Conservation (phyloP, 2,888 invertebrate genomes). For the Rotaria socialis region DNA sequence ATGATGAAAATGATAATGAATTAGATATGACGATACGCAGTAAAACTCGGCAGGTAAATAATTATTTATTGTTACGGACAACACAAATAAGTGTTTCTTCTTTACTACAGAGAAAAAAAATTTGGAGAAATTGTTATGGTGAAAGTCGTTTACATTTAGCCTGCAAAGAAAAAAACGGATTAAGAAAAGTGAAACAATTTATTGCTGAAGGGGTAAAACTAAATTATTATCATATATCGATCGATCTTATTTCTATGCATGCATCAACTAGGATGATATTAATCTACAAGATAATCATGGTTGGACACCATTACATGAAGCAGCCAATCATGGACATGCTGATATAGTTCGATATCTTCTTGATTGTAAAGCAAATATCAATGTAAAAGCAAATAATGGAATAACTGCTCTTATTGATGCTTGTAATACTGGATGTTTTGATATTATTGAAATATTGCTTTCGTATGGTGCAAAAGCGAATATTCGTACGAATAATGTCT, state of each 20-base stretch:
- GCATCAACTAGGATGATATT: not conserved
- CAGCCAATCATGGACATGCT: not conserved
- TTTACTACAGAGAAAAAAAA: not conserved
- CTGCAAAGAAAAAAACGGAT: not conserved
- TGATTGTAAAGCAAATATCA: slow-evolving; percentile 3
- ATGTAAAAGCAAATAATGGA: not conserved
- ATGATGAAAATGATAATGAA: not conserved
- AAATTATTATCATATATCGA: too few species aligned
- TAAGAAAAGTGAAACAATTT: slow-evolving; percentile 2
- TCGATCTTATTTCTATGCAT: not conserved
- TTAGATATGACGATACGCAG: not conserved
- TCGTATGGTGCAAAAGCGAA: slow-evolving; percentile 14
- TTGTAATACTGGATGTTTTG: not conserved
- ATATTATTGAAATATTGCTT: slow-evolving; percentile 27
- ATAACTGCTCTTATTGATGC: slow-evolving; percentile 6
- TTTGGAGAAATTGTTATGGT: slow-evolving; percentile 14
- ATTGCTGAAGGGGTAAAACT: not conserved
- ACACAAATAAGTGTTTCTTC: too few species aligned
- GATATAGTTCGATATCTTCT: slow-evolving; percentile 24
- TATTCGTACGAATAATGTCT: not conserved
- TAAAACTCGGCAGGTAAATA: not conserved
- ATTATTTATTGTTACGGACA: not conserved
- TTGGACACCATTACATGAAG: slow-evolving; percentile 27
- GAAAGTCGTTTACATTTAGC: slow-evolving; percentile 29
- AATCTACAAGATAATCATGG: slow-evolving; percentile 31